Base-by-base conservation (phyloP, 2,888 invertebrate genomes). In the Saturnia japonica region DNA sequence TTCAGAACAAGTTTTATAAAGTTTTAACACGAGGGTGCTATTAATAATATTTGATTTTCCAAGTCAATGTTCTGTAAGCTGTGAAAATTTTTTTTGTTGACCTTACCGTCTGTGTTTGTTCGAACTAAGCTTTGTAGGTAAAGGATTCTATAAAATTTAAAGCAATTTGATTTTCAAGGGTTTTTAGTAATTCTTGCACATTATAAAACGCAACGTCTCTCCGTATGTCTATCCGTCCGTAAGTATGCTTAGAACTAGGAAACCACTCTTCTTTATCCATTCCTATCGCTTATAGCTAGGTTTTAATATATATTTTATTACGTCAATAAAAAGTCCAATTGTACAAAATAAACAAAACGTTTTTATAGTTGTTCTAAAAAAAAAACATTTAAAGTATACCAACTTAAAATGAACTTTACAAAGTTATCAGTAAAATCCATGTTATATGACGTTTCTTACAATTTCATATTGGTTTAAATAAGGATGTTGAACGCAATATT, bases 31-130 rank as follows among this genome's bases (percentile, higher is more conserved):
- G 40, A 57, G 42, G 43, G 54, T 70, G 70, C 43, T 51, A 70
- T 54, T 70, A 25, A 67, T 40, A 43, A 43, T 70, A 43, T 70
- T 70, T 70, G 67, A 42, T 67, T 70, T 54, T 70, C n/a, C 40
- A 19, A 54, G 70, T 70, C 64, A 67, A 42, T 19, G 67, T 19
- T 67, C 54, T 54, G 47, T 70, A 64, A 66, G 66, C 42, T 70
- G 42, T 67, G 66, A 70, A 70, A 67, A 54, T 42, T 67, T 67
- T 67, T 70, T 67, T 51, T 40, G 66, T 16, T 64, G 14, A 70
- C n/a, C n/a, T n/a, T 34, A 54, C 69, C 34, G 51, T n/a, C 2
- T 51, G 34, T 51, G 69, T 16, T 25, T 25, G 25, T 8, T 67
- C 43, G 42, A 7, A 42, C 67, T 28, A 60, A 60, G 28, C 6